A percentile compares a stretch with the other conserved stretches of the same genome.
phyloP scores from a whole-genome alignment of 2,888 invertebrate species.

The Aelia acuminata region DNA sequence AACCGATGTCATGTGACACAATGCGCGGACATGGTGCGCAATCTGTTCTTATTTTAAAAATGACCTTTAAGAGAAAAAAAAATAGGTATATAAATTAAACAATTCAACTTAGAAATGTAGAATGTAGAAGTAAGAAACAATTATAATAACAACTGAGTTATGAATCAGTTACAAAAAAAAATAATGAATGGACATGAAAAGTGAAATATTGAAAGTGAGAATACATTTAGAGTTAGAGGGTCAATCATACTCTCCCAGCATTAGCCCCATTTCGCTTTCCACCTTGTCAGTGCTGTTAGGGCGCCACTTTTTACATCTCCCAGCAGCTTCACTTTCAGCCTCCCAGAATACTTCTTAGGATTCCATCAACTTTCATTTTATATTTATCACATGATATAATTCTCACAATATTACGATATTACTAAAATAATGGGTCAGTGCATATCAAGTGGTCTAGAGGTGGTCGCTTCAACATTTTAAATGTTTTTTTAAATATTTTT shows the following conservation, averaged over 20 bases:
- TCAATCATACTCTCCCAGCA: not conserved
- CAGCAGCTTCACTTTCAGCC: conserved; percentile 5
- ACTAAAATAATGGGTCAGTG: not conserved
- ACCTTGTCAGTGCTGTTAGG: not conserved
- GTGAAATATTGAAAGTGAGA: conserved; percentile 3
- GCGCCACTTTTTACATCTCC: conserved; percentile 24
- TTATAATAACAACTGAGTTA: too few relatives aligned
- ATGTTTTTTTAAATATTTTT: too few relatives aligned
- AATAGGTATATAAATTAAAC: too few relatives aligned
- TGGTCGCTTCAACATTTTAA: too few relatives aligned
- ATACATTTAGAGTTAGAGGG: not conserved
- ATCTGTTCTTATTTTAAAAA: too few relatives aligned
- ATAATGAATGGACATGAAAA: not conserved
- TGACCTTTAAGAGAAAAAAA: too few relatives aligned
- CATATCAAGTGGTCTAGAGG: too few relatives aligned
- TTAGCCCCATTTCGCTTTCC: conserved; percentile 38
- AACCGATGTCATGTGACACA: too few relatives aligned
- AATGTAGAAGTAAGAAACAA: too few relatives aligned
- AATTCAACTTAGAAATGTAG: too few relatives aligned
- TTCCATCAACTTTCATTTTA: not conserved
- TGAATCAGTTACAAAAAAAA: too few relatives aligned
- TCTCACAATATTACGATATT: not conserved
- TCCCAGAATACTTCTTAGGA: not conserved
- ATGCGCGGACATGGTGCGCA: too few relatives aligned
- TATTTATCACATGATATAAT: not conserved